Conservation (phyloP, 2,797 vertebrate species). For the Oreochromis grahami region DNA sequence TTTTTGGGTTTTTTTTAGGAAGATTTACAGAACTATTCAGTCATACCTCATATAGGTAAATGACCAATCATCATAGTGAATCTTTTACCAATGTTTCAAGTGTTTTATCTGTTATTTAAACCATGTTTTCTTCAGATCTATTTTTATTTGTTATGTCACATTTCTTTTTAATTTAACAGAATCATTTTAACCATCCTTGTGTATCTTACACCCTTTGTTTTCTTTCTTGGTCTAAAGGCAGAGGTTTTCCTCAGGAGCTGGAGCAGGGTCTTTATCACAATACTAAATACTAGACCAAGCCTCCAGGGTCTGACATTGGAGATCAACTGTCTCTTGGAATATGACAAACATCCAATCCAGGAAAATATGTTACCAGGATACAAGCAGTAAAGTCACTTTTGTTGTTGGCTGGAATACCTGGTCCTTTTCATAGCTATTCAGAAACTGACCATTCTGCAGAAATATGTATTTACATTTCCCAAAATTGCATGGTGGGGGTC, state of each 20-base stretch:
- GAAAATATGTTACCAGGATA: not conserved
- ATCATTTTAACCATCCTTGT: not conserved
- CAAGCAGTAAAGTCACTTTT: slow-evolving; percentile 2
- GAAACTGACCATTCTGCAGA: slow-evolving; percentile 19
- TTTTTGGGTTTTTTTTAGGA: not conserved
- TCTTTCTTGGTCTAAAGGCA: not conserved
- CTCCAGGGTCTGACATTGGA: not conserved
- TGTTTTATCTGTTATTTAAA: accelerated
- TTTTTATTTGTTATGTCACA: not conserved
- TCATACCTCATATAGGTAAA: not conserved
- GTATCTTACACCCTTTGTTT: accelerated
- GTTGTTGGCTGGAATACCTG: slow-evolving; percentile 10
- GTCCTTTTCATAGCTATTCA: slow-evolving; percentile 14
- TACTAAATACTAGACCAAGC: not conserved
- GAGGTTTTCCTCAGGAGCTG: accelerated
- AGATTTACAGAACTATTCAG: not conserved
- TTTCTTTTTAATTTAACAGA: not conserved
- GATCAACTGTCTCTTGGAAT: slow-evolving; percentile 4
- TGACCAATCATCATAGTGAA: not conserved
- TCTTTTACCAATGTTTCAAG: not conserved
- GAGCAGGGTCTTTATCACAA: slow-evolving; percentile 6
- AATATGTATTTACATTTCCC: slow-evolving; percentile 48
- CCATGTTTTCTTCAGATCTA: accelerated
- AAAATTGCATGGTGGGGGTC: slow-evolving; percentile 28
- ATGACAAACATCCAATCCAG: slow-evolving; percentile 12